Percentiles rank a stretch among this genome's conserved stretches.
Evolutionary conservation across 1,140 invertebrate species (phyloP).

Genomic region (Saccostrea glomerata): DNA sequence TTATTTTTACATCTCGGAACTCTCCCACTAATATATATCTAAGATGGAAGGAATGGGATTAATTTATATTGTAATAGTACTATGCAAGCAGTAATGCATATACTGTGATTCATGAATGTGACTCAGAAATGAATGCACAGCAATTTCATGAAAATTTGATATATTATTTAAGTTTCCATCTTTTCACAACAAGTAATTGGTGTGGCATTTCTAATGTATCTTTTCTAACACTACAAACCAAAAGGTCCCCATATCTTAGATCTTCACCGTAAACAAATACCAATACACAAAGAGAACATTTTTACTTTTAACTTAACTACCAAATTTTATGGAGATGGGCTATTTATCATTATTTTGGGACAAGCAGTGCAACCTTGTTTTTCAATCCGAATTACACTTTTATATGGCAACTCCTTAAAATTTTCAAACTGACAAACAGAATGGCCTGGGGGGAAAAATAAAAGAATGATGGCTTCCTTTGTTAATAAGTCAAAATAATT

Average conservation of each 20-base stretch:
- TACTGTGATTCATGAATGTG: no score
- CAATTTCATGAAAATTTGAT: not conserved
- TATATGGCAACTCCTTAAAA: not conserved
- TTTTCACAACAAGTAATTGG: not conserved
- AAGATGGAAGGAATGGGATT: no score
- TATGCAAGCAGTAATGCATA: no score
- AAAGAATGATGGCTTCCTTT: not conserved
- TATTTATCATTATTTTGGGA: conserved; percentile 24
- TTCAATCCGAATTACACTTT: conserved; percentile 18
- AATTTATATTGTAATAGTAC: no score
- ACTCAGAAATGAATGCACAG: not conserved
- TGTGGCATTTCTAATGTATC: not conserved
- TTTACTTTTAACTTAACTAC: not conserved
- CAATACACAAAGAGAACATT: not conserved
- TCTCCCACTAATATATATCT: no score
- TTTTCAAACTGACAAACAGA: not conserved
- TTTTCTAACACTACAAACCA: not conserved
- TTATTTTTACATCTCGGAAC: no score
- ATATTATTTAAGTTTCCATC: not conserved
- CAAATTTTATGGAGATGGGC: conserved; percentile 24
- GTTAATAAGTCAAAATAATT: not conserved
- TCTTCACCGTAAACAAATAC: not conserved
- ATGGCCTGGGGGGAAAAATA: not conserved
- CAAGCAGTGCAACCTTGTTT: not conserved
- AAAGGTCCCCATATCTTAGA: not conserved